Conservation (phyloP, 2,797 vertebrate genomes). For the Choloepus didactylus region DNA sequence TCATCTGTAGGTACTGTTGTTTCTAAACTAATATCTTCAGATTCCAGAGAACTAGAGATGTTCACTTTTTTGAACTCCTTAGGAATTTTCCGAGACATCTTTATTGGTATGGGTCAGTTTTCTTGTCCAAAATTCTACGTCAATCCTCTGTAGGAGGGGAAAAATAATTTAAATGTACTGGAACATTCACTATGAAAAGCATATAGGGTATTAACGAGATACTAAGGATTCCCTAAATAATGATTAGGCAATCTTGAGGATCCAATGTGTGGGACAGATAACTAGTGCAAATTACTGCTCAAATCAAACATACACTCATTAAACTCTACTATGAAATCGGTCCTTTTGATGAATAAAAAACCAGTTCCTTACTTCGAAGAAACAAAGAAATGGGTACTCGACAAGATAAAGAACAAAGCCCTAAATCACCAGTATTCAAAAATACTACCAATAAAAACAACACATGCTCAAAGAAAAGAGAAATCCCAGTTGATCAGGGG, state of each 20-base stretch:
- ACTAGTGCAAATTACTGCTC: conserved; percentile 28
- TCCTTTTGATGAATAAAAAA: not conserved
- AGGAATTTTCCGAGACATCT: conserved; percentile 92
- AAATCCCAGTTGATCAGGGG: not conserved
- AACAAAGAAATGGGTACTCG: not conserved
- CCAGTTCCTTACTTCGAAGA: not conserved
- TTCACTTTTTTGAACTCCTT: conserved; percentile 90
- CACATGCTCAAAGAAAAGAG: not conserved
- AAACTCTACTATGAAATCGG: not conserved
- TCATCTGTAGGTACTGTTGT: conserved; percentile 97
- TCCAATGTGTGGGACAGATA: not conserved
- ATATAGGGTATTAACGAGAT: not conserved
- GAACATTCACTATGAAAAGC: conserved; percentile 6
- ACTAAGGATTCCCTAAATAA: not conserved
- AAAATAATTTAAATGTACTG: conserved; percentile 29
- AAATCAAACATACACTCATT: conserved; percentile 55
- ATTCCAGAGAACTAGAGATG: conserved; percentile 96
- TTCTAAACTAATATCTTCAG: conserved; percentile 98
- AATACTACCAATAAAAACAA: not conserved
- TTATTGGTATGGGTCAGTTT: conserved; percentile 56
- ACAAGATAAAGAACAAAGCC: not conserved
- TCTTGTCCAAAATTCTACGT: conserved; percentile 29
- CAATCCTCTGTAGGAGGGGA: conserved; percentile 66
- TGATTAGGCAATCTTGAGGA: not conserved
- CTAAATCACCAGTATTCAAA: not conserved